These are phyloP conservation scores for Macrobrachium nipponense DNA, from an alignment of 1,140 invertebrate genomes.

Conservation along the genomic window DNA sequence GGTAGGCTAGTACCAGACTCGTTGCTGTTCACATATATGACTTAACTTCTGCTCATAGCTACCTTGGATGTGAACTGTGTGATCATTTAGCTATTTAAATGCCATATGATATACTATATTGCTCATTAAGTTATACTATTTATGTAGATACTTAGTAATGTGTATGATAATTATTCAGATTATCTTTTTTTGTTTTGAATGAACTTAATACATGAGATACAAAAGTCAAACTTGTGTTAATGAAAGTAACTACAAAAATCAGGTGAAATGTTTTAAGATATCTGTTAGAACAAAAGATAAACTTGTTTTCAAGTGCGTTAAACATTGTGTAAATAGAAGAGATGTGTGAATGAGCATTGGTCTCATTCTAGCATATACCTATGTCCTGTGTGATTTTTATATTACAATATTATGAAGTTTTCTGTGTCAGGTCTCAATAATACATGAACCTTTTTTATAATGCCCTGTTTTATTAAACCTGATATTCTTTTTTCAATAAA, in stretches of 20 bases:
- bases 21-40: background rate
- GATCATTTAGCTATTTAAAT: constrained; percentile 52
- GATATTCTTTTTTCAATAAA: background rate
- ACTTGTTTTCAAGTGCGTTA: constrained; percentile 37
- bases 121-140: constrained; percentile 59
- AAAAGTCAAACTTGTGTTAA: constrained; percentile 3
- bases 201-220: constrained; percentile 14
- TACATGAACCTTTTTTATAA: constrained; percentile 56
- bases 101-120: constrained; percentile 51
- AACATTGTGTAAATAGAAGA: constrained; percentile 40
- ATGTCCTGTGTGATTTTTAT: constrained; percentile 60
- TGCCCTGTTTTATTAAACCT: constrained; percentile 5
- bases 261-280: constrained; percentile 13
- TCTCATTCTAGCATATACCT: constrained; percentile 56
- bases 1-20: background rate
- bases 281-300: constrained; percentile 4
- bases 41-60: constrained; percentile 11
- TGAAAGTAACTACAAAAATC: constrained; percentile 33
- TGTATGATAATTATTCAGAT: constrained; percentile 49
- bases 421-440: constrained; percentile 59
- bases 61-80: constrained; percentile 43
- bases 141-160: constrained; percentile 49
- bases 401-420: constrained; percentile 56
- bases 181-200: constrained; percentile 37
- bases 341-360: constrained; percentile 54